Base-by-base conservation (phyloP, 2,113 vertebrate genomes). In the Lampris incognitus region DNA sequence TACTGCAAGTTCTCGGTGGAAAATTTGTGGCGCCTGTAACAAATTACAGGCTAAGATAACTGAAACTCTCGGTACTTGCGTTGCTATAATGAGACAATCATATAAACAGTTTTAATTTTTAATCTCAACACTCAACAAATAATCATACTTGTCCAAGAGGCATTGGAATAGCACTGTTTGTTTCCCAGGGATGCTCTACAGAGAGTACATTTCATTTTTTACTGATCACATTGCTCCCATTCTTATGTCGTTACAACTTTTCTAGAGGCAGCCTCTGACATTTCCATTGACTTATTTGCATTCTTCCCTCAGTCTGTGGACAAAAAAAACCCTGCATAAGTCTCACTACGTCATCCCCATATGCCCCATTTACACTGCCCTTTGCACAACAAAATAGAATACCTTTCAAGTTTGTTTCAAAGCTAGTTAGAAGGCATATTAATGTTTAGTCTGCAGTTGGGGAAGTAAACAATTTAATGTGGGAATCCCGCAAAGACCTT, bases 191-290 rank as follows among this genome's bases (percentile, higher is more conserved):
- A 74, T 46, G 59, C 37, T 50, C 54, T 81, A 55, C 44, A 61
- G 64, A 81, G 74, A 52, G 67, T 69, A 61, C 24, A 68, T 24
- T 38, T 78, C 66, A 74, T 9, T 56, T 38, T 58, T 69, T 54
- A 66, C 50, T 4, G 50, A 41, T 24, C 81, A 67, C 57, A 39
- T 66, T 74, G 41, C 72, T 85, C 80, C 54, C 78, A 75, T 81
- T 66, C 57, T 54, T 68, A 72, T 56, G 66, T 76, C 11, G 66
- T 41, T 60, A 0, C 56, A 82, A 67, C 58, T 78, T 67, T 84
- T 89, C 76, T 73, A 84, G 68, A 79, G 80, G 76, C 76, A 80
- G 56, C 40, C 40, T 61, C 61, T 87, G 85, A 89, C 78, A 83
- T 89, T 82, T 76, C 55, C 56, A 39, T 11, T 52, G 62, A 87